Percentiles rank a stretch among this genome's conserved stretches.
phyloP scores from a whole-genome alignment of 2,888 invertebrate genomes.

The Labia minor region DNA sequence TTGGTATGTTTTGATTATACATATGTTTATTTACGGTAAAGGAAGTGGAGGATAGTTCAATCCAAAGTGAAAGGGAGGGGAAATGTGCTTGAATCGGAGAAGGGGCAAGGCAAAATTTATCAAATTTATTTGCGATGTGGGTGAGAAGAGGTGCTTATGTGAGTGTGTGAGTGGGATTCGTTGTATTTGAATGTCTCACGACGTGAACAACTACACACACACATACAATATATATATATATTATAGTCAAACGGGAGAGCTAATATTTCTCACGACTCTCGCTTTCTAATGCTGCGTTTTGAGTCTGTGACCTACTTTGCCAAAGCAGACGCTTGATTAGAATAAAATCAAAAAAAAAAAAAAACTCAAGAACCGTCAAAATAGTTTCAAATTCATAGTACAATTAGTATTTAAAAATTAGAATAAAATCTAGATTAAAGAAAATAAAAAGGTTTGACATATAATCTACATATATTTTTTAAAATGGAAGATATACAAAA shows the following conservation, averaged over 20 bases:
- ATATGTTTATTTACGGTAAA: neutral
- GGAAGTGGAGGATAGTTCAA: neutral
- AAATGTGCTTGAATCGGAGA: neutral
- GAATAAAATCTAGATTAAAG: too few species aligned
- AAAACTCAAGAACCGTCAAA: too few species aligned
- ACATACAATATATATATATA: neutral
- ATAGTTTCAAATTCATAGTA: too few species aligned
- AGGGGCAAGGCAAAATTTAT: constrained; percentile 8
- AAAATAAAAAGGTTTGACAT: too few species aligned
- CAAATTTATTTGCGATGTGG: neutral
- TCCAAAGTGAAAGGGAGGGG: neutral
- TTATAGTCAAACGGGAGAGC: neutral
- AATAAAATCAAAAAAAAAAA: too few species aligned
- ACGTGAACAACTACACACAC: neutral
- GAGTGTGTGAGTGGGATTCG: neutral
- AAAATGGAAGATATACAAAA: too few species aligned
- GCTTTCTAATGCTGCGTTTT: constrained; percentile 8
- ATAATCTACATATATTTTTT: too few species aligned
- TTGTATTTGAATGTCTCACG: constrained; percentile 1
- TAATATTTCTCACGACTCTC: constrained; percentile 5
- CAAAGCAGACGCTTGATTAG: neutral
- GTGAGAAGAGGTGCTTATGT: neutral
- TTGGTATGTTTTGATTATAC: too few species aligned
- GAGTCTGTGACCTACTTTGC: neutral
- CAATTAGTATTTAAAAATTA: too few species aligned